Evolutionary conservation across 2,113 vertebrate genomes (phyloP), one percentile per base, ranked within the genome.

Genomic region (Pseudolaguvia tuberculata): DNA sequence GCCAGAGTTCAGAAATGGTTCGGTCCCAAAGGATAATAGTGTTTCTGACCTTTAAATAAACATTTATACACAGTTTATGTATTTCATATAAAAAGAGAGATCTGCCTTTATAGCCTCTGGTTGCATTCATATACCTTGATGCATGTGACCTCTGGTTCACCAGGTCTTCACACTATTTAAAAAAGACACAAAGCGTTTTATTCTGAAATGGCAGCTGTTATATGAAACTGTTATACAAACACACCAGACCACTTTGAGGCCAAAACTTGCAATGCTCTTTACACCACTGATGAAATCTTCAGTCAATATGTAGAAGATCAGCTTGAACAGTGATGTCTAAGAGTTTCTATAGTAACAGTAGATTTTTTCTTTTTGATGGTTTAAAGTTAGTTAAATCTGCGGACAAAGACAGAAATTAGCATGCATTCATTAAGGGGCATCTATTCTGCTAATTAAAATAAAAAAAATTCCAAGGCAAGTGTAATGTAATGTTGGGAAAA

Each of bases 1-100:
- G 27, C 25, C 23, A n/a, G 70, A 45, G 23, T 72, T 47, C 70
- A 59, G 20, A 45, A 59, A 48, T 31, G 70, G 42, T 47, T 23
- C 10, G 13, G 56, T 59, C 42, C 52, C 58, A 23, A 70, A 70
- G 68, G 42, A 48, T 72, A 59, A 59, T 72, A 21, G 70, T 48
- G 70, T 72, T 72, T 72, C 56, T 13, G 39, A n/a, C 23, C 53
- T 71, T 47, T 35, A 57, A 57, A 57, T 20, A 55, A 57, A 57
- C 12, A 47, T 59, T 72, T 72, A 72, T 72, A 59, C 47, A 72
- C 31, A 48, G 62, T 21, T 56, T 70, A 42, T 50, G 56, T 72
- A 72, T 72, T 48, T 58, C 42, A 29, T 59, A 29, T 21, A 42
- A 72, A 47, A 45, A 72, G 25, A 23, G 48, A 59, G 47, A 42